Evolutionary conservation across 2,888 invertebrate species (phyloP).

Genomic region (Pharmacophagus antenor): DNA sequence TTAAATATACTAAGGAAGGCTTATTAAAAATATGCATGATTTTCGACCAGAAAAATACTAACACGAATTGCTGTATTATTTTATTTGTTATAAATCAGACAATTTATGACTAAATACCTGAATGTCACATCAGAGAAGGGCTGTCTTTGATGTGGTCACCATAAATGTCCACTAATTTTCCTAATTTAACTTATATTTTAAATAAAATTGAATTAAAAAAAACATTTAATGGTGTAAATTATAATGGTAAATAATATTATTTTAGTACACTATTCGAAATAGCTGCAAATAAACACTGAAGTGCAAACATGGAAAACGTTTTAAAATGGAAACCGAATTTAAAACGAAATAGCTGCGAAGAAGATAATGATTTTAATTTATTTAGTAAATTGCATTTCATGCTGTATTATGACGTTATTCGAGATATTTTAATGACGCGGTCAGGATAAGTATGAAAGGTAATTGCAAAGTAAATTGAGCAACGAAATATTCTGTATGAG

Average conservation of each 20-base stretch:
- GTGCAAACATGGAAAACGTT: not conserved
- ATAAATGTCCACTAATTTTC: too few species aligned
- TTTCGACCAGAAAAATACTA: too few species aligned
- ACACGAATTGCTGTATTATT: too few species aligned
- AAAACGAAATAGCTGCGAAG: conserved; percentile 4
- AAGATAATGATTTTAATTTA: conserved; percentile 8
- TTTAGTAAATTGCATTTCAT: conserved; percentile 7
- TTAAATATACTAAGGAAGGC: too few species aligned
- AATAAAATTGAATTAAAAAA: not conserved
- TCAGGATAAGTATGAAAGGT: not conserved
- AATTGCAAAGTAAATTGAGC: not conserved
- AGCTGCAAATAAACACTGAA: not conserved
- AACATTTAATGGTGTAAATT: too few species aligned
- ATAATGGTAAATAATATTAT: not conserved
- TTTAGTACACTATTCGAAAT: not conserved
- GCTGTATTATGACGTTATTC: not conserved
- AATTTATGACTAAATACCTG: too few species aligned
- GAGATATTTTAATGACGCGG: conserved; percentile 1
- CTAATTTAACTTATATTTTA: too few species aligned
- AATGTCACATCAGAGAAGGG: too few species aligned
- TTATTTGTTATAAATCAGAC: too few species aligned
- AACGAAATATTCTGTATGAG: not conserved
- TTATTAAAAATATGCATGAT: too few species aligned
- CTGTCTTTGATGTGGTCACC: too few species aligned
- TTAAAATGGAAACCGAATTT: conserved; percentile 4